Percentiles rank a stretch among this genome's conserved stretches.
phyloP scores from a whole-genome alignment of 2,888 invertebrate species.

The Podabrus alpinus region DNA sequence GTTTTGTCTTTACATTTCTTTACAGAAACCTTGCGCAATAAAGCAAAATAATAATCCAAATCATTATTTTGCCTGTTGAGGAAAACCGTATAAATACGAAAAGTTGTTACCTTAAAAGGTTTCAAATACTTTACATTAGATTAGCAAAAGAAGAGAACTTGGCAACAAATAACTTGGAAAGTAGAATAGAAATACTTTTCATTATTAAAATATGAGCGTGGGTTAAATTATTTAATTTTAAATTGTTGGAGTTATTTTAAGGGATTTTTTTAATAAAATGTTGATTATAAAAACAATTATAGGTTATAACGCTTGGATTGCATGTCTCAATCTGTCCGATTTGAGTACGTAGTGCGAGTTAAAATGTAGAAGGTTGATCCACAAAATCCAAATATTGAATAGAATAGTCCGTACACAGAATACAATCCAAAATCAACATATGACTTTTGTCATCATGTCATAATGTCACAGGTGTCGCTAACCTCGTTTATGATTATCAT shows the following conservation, averaged over 20 bases:
- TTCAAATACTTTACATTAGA: not conserved
- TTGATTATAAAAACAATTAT: no score
- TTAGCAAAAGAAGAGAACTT: not conserved
- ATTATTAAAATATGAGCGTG: not conserved
- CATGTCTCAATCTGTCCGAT: not conserved
- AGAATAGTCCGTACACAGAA: not conserved
- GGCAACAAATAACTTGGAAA: not conserved
- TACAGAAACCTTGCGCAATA: not conserved
- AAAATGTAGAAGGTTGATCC: not conserved
- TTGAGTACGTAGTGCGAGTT: not conserved
- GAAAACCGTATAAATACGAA: not conserved
- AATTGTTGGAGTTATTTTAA: not conserved
- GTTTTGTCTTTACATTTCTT: not conserved
- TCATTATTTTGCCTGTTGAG: not conserved
- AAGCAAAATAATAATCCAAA: not conserved
- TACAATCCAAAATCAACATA: not conserved
- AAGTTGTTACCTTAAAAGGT: constrained; percentile 2
- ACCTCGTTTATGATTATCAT: constrained; percentile 22
- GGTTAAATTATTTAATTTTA: not conserved
- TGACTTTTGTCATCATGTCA: constrained; percentile 11
- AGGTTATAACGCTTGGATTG: no score
- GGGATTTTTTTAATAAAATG: no score
- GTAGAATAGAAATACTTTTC: not conserved
- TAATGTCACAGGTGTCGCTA: constrained; percentile 24
- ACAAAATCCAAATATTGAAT: not conserved